Percentiles rank a stretch among this genome's conserved stretches.
Evolutionary conservation across 2,113 vertebrate genomes (phyloP).

Genomic region (Benitochromis conjunctus): DNA sequence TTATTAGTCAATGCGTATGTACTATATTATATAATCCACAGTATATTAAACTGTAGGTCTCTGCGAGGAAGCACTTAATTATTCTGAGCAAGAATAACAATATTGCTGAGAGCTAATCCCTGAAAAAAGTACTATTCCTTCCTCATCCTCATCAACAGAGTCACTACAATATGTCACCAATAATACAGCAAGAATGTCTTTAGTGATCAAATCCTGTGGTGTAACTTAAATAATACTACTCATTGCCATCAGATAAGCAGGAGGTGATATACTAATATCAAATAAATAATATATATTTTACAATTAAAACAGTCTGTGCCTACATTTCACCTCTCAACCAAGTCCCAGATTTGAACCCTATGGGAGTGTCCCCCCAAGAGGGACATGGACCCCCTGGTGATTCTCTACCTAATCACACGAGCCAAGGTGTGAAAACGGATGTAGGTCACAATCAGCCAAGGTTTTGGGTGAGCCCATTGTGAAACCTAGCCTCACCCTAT

Average conservation of each 20-base stretch:
- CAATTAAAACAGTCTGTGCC: background rate
- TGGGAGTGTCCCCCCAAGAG: too few species aligned
- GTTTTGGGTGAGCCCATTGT: too few species aligned
- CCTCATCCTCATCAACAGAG: background rate
- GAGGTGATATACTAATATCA: background rate
- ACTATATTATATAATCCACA: background rate
- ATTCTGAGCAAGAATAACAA: background rate
- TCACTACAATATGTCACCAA: background rate
- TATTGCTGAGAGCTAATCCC: background rate
- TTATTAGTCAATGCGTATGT: background rate
- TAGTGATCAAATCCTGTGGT: background rate
- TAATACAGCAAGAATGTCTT: background rate
- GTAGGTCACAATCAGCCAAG: too few species aligned
- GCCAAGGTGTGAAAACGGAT: too few species aligned
- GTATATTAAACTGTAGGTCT: background rate
- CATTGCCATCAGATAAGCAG: background rate
- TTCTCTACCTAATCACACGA: too few species aligned
- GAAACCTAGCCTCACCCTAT: too few species aligned
- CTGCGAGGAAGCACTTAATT: background rate
- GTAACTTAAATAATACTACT: background rate
- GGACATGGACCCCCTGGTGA: too few species aligned
- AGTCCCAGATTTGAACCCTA: too few species aligned
- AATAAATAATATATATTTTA: background rate
- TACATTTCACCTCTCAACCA: too few species aligned
- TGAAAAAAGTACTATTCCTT: background rate